Evolutionary conservation across 1,140 invertebrate genomes (phyloP).

Genomic region (Stegodyphus mimosarum): DNA sequence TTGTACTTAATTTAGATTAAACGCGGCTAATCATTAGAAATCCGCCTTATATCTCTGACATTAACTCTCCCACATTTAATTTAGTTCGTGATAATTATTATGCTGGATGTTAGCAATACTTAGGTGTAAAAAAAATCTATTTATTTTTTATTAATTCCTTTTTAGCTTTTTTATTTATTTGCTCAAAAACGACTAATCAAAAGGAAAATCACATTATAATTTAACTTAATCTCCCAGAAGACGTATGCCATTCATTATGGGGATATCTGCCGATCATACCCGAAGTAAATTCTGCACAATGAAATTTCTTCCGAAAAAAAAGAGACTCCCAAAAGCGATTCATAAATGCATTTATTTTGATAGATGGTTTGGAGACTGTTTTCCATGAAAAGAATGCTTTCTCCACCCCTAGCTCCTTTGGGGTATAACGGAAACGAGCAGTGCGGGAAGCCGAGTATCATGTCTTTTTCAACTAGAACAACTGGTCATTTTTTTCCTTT

Average conservation of each 20-base stretch:
- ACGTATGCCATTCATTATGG: conserved; percentile 39
- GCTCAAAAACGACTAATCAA: neutral
- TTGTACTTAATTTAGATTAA: too few relatives aligned
- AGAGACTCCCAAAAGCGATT: neutral
- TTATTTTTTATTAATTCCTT: too few relatives aligned
- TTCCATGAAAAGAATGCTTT: neutral
- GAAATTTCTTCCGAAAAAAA: neutral
- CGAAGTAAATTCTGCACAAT: neutral
- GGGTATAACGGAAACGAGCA: neutral
- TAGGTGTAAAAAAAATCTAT: too few relatives aligned
- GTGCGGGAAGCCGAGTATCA: too few relatives aligned
- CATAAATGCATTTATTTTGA: conserved; percentile 1
- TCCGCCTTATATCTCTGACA: too few relatives aligned
- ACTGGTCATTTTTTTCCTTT: too few relatives aligned
- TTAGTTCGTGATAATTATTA: too few relatives aligned
- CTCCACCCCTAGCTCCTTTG: neutral
- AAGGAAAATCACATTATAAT: conserved; percentile 37
- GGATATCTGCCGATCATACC: conserved; percentile 16
- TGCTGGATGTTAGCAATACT: too few relatives aligned
- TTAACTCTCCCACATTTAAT: too few relatives aligned
- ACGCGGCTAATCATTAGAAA: too few relatives aligned
- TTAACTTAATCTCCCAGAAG: conserved; percentile 24
- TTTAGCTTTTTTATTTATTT: too few relatives aligned
- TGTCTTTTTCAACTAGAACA: too few relatives aligned
- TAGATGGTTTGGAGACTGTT: neutral